Conservation (phyloP, 2,797 vertebrate species). For the Crocidura indochinensis region DNA sequence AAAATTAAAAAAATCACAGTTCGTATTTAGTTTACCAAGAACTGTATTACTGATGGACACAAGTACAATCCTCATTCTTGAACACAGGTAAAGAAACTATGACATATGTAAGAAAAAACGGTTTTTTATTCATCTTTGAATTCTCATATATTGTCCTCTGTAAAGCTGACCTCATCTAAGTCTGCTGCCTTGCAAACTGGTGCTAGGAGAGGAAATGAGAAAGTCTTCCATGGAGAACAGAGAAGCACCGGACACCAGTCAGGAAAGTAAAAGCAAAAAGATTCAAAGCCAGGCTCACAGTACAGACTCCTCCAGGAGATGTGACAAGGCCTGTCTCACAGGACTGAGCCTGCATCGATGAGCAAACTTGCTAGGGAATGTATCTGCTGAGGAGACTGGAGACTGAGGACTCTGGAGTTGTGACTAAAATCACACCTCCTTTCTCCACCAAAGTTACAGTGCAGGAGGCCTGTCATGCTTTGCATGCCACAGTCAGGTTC, state of each 20-base stretch:
- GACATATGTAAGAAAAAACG: background rate
- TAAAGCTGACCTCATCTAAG: slow-evolving; percentile 7
- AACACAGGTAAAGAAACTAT: background rate
- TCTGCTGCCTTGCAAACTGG: slow-evolving; percentile 26
- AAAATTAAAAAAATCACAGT: too few relatives aligned
- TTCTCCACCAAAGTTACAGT: slow-evolving; percentile 10
- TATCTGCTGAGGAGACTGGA: background rate
- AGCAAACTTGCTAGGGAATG: background rate
- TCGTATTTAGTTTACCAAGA: background rate
- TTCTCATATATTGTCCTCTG: background rate
- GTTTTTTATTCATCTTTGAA: background rate
- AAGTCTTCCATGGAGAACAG: background rate
- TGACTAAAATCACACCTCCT: background rate
- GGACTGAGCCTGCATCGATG: accelerated
- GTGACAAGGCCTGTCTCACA: too few relatives aligned
- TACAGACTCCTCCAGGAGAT: background rate
- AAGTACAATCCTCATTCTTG: background rate
- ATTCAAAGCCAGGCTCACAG: background rate
- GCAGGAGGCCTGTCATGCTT: background rate
- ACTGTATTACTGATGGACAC: background rate
- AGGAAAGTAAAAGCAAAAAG: background rate
- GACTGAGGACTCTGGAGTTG: background rate
- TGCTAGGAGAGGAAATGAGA: slow-evolving; percentile 41
- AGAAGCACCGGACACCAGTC: background rate
- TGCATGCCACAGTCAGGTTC: background rate